Percentiles rank a stretch among this genome's conserved stretches.
phyloP scores from a whole-genome alignment of 30 jellyfish, hydroid and myxozoan species.

The Pseudorhiza aurosa region DNA sequence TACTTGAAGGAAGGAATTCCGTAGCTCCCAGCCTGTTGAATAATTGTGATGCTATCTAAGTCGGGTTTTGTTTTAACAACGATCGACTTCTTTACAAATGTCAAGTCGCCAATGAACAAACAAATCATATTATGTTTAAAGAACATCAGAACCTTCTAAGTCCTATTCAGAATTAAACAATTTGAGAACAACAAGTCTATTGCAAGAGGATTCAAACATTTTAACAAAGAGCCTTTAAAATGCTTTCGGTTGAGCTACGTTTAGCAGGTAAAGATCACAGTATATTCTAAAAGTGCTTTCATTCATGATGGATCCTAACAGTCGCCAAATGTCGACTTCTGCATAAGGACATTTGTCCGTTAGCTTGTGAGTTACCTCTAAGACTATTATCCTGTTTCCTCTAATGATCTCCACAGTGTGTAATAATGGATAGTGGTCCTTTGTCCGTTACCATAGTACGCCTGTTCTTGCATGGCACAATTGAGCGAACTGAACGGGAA shows the following conservation, averaged over 20 bases:
- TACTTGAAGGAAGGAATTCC: constrained; percentile 19
- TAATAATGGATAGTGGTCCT: constrained; percentile 24
- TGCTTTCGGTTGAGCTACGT: constrained; percentile 29
- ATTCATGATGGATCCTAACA: constrained; percentile 3
- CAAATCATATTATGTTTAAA: constrained; percentile 51
- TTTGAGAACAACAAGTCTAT: constrained; percentile 48
- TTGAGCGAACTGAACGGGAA: background rate
- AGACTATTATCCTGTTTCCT: constrained; percentile 23
- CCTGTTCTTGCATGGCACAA: background rate
- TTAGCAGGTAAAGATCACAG: constrained; percentile 44
- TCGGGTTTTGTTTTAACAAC: constrained; percentile 47
- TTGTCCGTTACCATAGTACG: constrained; percentile 4
- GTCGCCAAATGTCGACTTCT: background rate
- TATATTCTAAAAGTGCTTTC: background rate
- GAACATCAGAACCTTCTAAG: constrained; percentile 41
- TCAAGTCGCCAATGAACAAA: constrained; percentile 63
- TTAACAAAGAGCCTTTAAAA: constrained; percentile 46
- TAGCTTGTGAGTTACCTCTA: constrained; percentile 32
- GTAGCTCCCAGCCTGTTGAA: background rate
- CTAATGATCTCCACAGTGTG: background rate
- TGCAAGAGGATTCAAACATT: constrained; percentile 48
- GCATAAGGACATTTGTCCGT: constrained; percentile 29
- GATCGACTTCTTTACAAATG: constrained; percentile 40
- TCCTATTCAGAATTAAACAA: constrained; percentile 44
- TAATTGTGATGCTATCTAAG: constrained; percentile 20